Evolutionary conservation across 2,888 invertebrate genomes (phyloP).

Genomic region (Amblyjoppa proteus): DNA sequence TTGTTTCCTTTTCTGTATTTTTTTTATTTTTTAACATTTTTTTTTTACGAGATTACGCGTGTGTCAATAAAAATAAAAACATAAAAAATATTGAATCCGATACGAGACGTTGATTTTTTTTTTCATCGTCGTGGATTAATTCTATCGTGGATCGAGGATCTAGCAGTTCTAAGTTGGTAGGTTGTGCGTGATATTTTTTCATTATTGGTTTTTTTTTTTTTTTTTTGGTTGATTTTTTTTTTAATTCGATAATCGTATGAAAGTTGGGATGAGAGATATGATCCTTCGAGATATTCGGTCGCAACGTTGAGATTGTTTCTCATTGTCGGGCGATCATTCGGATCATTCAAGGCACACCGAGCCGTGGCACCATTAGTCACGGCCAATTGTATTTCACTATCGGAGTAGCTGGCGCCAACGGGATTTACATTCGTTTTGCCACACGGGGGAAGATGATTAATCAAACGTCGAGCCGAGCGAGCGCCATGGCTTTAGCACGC

Average conservation of each 20-base stretch:
- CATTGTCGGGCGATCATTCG: conserved; percentile 37
- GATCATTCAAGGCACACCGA: conserved; percentile 40
- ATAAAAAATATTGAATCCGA: neutral
- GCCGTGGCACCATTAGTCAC: conserved; percentile 59
- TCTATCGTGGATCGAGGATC: conserved; percentile 23
- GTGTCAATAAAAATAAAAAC: neutral
- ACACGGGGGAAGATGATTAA: conserved; percentile 64
- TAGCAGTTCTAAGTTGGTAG: conserved; percentile 38
- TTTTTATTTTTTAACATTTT: neutral
- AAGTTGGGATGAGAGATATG: neutral
- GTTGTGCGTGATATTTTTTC: neutral
- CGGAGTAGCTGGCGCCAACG: conserved; percentile 55
- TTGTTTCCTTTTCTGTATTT: conserved; percentile 21
- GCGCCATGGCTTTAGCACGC: conserved; percentile 15
- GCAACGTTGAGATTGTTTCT: neutral
- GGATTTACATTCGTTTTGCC: conserved; percentile 67
- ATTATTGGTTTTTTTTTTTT: neutral
- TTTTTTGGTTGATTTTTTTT: neutral
- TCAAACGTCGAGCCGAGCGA: conserved; percentile 49
- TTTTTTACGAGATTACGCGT: conserved; percentile 3
- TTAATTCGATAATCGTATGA: neutral
- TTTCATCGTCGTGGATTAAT: conserved; percentile 43
- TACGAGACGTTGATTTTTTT: conserved; percentile 3
- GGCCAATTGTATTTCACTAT: conserved; percentile 70
- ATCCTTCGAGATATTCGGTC: neutral